Percentiles rank a stretch among this genome's conserved stretches.
These are phyloP conservation scores for Mythimna impura DNA, from an alignment of 2,888 invertebrate species.

Conservation along the genomic window DNA sequence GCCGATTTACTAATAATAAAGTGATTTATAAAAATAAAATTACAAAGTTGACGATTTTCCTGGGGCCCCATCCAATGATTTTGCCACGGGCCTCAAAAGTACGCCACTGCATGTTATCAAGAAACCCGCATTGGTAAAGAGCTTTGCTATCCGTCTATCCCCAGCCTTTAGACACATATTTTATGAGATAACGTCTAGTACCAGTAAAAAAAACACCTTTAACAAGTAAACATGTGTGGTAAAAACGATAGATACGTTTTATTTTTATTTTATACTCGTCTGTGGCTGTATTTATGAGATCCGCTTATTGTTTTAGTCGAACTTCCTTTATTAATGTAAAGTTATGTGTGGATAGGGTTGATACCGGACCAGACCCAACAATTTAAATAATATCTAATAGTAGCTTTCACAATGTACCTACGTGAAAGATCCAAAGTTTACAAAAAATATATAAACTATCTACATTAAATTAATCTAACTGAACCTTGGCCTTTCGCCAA, in stretches of 20 bases:
- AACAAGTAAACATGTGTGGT: conserved; percentile 43
- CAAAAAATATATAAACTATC: conserved; percentile 22
- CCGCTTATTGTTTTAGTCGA: conserved; percentile 56
- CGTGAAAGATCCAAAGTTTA: background rate
- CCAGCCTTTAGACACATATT: conserved; percentile 36
- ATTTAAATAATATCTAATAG: background rate
- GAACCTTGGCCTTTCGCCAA: conserved; percentile 74
- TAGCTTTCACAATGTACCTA: background rate
- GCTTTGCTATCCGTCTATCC: conserved; percentile 26
- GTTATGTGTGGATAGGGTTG: conserved; percentile 30
- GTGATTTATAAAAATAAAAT: too few species aligned
- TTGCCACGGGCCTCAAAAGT: too few species aligned
- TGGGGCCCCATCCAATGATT: too few species aligned
- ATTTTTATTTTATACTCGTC: conserved; percentile 26
- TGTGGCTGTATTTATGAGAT: conserved; percentile 39
- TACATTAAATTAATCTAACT: conserved; percentile 56
- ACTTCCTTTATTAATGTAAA: conserved; percentile 59
- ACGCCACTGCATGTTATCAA: conserved; percentile 55
- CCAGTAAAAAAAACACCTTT: conserved; percentile 21
- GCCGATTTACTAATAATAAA: too few species aligned
- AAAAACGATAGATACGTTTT: conserved; percentile 28
- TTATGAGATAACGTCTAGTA: conserved; percentile 26
- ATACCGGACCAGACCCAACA: background rate
- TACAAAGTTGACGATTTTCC: too few species aligned
- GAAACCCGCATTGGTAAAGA: conserved; percentile 47